Conservation (phyloP, 2,113 vertebrate species). For the Rynchops niger region DNA sequence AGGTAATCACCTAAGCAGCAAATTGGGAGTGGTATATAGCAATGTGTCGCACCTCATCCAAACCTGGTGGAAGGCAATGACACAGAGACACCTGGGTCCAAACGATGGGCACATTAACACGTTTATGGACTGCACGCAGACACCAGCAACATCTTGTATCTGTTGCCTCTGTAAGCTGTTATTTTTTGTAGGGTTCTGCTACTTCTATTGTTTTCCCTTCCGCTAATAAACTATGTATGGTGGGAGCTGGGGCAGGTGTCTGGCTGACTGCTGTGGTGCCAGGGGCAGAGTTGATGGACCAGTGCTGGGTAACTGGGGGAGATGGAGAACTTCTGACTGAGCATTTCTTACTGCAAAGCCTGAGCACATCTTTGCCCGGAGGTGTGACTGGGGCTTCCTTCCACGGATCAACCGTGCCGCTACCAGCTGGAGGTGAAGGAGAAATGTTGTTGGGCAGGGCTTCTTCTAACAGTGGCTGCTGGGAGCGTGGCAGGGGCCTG, state of each 20-base stretch:
- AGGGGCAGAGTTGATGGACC: fast-evolving
- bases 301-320: neutral
- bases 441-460: neutral
- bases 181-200: neutral
- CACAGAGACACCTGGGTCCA: neutral
- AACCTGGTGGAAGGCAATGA: neutral
- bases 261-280: neutral
- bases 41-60: neutral
- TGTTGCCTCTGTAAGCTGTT: neutral
- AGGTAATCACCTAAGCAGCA: neutral
- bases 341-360: neutral
- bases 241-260: neutral
- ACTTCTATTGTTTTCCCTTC: neutral
- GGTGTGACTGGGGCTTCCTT: neutral
- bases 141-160: neutral
- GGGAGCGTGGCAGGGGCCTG: neutral
- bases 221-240: neutral
- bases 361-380: neutral
- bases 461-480: neutral
- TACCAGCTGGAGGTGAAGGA: neutral
- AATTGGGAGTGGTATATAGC: neutral
- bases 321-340: neutral
- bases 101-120: neutral
- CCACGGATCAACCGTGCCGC: fast-evolving
- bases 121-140: neutral